These are phyloP conservation scores for Gallirallus australis DNA, from an alignment of 2,797 vertebrate species.

Conservation along the genomic window DNA sequence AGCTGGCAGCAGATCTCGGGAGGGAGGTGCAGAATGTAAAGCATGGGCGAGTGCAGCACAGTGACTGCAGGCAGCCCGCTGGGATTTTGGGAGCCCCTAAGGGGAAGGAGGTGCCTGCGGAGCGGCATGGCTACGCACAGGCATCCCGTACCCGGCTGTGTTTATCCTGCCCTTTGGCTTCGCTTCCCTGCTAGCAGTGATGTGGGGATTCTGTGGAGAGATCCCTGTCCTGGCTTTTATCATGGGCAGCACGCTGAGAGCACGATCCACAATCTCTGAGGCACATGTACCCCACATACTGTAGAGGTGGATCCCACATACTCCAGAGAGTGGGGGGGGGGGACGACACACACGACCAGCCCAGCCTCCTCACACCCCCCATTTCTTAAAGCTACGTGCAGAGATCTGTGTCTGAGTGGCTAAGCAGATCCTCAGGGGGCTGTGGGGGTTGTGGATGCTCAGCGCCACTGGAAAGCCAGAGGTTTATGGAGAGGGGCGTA, in stretches of 20 bases:
- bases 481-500: not conserved
- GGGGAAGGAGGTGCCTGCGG: not conserved
- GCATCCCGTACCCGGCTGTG: not conserved
- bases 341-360: not conserved
- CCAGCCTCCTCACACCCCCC: not conserved
- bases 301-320: not conserved
- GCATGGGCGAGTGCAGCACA: not conserved
- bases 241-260: not conserved
- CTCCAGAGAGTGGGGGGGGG: not conserved
- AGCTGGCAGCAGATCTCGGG: constrained; percentile 2
- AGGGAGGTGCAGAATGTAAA: not conserved
- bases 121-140: not conserved
- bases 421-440: not conserved
- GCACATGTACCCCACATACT: rapidly evolving
- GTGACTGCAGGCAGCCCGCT: not conserved
- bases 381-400: not conserved
- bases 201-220: not conserved
- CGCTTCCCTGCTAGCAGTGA: not conserved
- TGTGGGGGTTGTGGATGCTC: not conserved
- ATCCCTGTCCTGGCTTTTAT: not conserved
- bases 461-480: not conserved
- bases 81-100: not conserved
- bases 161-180: not conserved
- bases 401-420: not conserved
- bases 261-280: not conserved